A percentile compares a stretch with the other conserved stretches of the same genome.
These are phyloP conservation scores for Xyrauchen texanus DNA, from an alignment of 2,113 vertebrate genomes.

Conservation along the genomic window DNA sequence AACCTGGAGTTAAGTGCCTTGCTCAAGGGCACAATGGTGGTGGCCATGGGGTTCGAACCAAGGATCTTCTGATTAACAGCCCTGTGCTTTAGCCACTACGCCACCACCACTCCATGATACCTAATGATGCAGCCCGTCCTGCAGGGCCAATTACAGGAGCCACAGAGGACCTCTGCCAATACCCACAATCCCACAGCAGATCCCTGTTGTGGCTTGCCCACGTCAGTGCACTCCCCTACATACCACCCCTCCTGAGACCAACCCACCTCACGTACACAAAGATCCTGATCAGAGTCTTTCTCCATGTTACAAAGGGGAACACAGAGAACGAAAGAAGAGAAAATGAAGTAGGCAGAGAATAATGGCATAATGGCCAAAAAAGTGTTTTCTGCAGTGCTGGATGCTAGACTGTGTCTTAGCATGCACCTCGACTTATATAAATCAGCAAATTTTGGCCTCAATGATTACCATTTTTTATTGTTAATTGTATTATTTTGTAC, in stretches of 20 bases:
- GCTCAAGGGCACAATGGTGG: no score
- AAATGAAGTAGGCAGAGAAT: neutral
- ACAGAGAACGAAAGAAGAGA: neutral
- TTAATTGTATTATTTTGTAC: no score
- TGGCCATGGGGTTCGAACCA: no score
- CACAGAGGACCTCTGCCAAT: conserved; percentile 55
- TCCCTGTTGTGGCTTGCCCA: conserved; percentile 2
- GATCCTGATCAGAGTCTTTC: neutral
- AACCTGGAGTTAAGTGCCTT: no score
- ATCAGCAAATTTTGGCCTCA: no score
- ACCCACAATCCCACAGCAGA: conserved; percentile 48
- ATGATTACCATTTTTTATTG: no score
- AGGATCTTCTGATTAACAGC: no score
- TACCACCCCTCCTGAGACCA: conserved; percentile 52
- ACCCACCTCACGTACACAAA: neutral
- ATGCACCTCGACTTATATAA: no score
- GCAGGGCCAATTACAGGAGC: conserved; percentile 52
- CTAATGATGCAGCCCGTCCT: conserved; percentile 52
- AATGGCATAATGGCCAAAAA: neutral
- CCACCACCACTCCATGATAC: no score
- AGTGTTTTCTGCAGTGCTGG: neutral
- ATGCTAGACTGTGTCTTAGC: no score
- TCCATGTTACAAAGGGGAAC: neutral
- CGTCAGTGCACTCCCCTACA: conserved; percentile 47
- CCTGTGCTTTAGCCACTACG: no score